Evolutionary conservation across 1,140 invertebrate species (phyloP).

Genomic region (Drosophila cardini): DNA sequence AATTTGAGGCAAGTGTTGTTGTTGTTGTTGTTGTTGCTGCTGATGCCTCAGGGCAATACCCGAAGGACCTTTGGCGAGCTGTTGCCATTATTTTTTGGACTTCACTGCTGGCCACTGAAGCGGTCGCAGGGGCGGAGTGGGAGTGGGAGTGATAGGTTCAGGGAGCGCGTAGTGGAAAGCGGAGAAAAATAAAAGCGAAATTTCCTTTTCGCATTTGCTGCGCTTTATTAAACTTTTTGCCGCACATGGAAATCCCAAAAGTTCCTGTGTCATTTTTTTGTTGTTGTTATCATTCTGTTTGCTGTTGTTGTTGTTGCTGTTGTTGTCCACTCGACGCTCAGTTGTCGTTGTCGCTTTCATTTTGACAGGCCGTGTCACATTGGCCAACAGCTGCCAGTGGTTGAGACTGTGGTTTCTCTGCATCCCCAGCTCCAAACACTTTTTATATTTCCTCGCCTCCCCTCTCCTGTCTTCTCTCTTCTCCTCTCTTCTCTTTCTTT

Average conservation of each 20-base stretch:
- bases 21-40: conserved; percentile 25
- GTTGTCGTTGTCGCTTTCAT: conserved; percentile 64
- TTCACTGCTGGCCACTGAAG: conserved; percentile 53
- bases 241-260: conserved; percentile 73
- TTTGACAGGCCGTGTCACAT: conserved; percentile 74
- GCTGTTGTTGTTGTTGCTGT: conserved; percentile 28
- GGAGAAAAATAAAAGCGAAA: conserved; percentile 72
- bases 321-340: conserved; percentile 42
- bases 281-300: conserved; percentile 16
- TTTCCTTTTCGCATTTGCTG: conserved; percentile 80
- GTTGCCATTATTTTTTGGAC: conserved; percentile 76
- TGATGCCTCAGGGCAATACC: conserved; percentile 49
- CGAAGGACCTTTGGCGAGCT: conserved; percentile 80
- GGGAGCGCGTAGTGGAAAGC: not conserved
- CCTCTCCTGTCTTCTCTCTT: too few relatives aligned
- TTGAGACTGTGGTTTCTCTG: conserved; percentile 9
- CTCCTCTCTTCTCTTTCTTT: conserved; percentile 23
- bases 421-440: not conserved
- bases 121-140: not conserved
- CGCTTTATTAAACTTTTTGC: conserved; percentile 77
- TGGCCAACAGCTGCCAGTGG: conserved; percentile 45
- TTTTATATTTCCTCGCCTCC: not conserved
- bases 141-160: not conserved
- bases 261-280: conserved; percentile 80
- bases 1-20: conserved; percentile 33